These are phyloP conservation scores for Theocolax elegans DNA, from an alignment of 1,140 invertebrate genomes.

Conservation along the genomic window DNA sequence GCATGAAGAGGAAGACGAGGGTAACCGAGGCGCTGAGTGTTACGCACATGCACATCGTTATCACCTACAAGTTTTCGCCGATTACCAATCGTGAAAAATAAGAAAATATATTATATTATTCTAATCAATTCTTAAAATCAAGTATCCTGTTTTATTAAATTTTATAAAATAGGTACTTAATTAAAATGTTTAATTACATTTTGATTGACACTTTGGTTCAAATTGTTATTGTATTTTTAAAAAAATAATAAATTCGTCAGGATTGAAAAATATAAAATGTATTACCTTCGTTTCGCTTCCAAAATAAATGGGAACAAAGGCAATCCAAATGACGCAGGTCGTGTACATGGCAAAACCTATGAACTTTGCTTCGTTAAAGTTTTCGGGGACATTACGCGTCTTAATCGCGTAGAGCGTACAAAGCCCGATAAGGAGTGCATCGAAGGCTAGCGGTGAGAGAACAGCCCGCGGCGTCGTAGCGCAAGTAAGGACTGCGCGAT, in stretches of 20 bases:
- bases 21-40: constrained; percentile 80
- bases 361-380: constrained; percentile 89
- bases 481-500: constrained; percentile 75
- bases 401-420: constrained; percentile 89
- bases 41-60: constrained; percentile 79
- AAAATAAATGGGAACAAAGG: constrained; percentile 88
- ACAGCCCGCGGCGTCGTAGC: constrained; percentile 77
- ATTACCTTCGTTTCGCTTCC: constrained; percentile 77
- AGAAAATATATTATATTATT: too few relatives aligned
- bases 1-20: constrained; percentile 81
- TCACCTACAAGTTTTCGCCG: constrained; percentile 70
- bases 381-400: constrained; percentile 88
- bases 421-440: constrained; percentile 80
- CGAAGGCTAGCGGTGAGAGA: constrained; percentile 81
- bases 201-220: too few relatives aligned
- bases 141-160: too few relatives aligned
- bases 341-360: constrained; percentile 90
- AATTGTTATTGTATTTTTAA: too few relatives aligned
- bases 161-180: too few relatives aligned
- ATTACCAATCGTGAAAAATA: too few relatives aligned
- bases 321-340: constrained; percentile 88
- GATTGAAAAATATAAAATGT: neutral
- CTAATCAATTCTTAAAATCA: too few relatives aligned
- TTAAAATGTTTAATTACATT: too few relatives aligned
- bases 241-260: too few relatives aligned